A percentile compares a stretch with the other conserved stretches of the same genome.
These are phyloP conservation scores for Metaphire vulgaris DNA, from an alignment of 1,140 invertebrate genomes.

Conservation along the genomic window DNA sequence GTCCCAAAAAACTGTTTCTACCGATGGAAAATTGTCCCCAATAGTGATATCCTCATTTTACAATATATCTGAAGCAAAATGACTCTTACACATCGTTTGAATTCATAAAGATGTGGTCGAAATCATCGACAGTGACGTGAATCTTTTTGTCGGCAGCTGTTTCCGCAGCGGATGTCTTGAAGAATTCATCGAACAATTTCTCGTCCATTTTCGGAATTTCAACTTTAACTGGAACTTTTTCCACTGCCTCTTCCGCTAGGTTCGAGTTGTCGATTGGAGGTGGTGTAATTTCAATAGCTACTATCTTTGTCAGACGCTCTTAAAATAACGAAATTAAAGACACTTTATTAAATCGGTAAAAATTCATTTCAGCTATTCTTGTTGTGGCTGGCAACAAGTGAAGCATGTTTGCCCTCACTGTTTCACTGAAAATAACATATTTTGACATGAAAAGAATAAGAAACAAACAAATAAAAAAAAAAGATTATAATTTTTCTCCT, in stretches of 20 bases:
- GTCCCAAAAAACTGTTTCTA: no score
- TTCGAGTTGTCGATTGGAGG: neutral
- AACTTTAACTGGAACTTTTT: constrained; percentile 44
- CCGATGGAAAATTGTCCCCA: no score
- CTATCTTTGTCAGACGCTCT: neutral
- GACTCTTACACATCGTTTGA: constrained; percentile 49
- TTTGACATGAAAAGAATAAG: no score
- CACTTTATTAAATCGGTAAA: no score
- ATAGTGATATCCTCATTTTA: no score
- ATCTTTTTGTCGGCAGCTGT: constrained; percentile 44
- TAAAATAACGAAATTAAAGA: neutral
- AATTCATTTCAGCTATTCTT: no score
- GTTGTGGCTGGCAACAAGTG: no score
- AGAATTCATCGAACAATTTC: constrained; percentile 65
- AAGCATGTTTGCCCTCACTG: no score
- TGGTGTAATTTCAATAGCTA: neutral
- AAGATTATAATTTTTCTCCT: no score
- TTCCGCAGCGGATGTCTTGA: constrained; percentile 44
- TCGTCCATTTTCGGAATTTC: constrained; percentile 62
- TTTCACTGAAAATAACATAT: no score
- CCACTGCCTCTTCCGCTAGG: neutral
- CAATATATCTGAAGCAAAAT: no score
- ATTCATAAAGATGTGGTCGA: constrained; percentile 56
- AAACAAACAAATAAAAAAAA: no score
- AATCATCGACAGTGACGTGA: constrained; percentile 58